Percentiles rank a stretch among this genome's conserved stretches.
Conservation (phyloP, 2,888 invertebrate genomes). For the Eupithecia exiguata region DNA sequence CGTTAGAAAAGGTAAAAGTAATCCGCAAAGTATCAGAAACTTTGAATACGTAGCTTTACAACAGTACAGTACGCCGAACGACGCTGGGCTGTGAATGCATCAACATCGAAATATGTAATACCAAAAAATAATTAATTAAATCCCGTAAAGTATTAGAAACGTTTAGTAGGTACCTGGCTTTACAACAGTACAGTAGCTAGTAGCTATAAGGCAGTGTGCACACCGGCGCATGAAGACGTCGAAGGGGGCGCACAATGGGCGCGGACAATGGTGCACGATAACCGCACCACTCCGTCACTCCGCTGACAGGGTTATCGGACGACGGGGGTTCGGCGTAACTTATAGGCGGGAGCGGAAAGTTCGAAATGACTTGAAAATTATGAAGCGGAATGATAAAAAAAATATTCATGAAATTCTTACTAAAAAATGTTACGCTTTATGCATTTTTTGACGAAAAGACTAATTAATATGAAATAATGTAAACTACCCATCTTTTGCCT, state of each 20-base stretch:
- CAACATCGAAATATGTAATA: background rate
- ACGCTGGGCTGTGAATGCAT: too few relatives aligned
- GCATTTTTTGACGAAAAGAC: too few relatives aligned
- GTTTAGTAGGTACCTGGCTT: background rate
- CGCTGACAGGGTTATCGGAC: constrained; percentile 81
- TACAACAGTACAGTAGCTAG: constrained; percentile 15
- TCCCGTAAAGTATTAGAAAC: background rate
- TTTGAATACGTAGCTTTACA: too few relatives aligned
- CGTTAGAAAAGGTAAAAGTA: too few relatives aligned
- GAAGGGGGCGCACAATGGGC: constrained; percentile 66
- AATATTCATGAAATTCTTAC: too few relatives aligned
- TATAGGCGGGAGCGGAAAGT: constrained; percentile 36
- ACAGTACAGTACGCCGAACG: too few relatives aligned
- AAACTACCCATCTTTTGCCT: too few relatives aligned
- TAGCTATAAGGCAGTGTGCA: constrained; percentile 34
- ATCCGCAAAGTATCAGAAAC: too few relatives aligned
- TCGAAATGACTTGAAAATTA: background rate
- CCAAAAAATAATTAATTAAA: background rate
- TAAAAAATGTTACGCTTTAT: too few relatives aligned
- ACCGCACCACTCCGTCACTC: constrained; percentile 80
- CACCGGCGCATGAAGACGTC: constrained; percentile 69
- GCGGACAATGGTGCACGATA: constrained; percentile 75
- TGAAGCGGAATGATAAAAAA: too few relatives aligned
- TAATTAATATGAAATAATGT: too few relatives aligned
- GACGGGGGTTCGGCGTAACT: constrained; percentile 48